Evolutionary conservation across 2,113 vertebrate species (phyloP).

Genomic region (Emydura subglobosa): DNA sequence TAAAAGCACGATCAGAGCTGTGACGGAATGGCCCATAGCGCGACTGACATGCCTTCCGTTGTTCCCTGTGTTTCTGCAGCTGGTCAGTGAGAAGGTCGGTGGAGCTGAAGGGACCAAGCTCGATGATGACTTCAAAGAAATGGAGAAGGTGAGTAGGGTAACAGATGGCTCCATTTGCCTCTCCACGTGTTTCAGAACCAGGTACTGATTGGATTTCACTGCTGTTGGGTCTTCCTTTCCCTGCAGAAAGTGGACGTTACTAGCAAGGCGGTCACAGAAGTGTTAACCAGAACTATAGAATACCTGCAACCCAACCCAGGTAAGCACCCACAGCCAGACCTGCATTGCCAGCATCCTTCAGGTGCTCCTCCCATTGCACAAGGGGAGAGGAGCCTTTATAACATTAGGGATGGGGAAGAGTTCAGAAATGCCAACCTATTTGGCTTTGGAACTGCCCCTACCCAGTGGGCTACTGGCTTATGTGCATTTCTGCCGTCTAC

Average conservation of each 20-base stretch:
- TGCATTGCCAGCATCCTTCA: background rate
- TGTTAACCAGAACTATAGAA: constrained; percentile 95
- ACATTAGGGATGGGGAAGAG: background rate
- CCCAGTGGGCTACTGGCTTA: accelerated
- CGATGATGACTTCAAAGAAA: constrained; percentile 96
- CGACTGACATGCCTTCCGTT: background rate
- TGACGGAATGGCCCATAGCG: accelerated
- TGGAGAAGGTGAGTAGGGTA: constrained; percentile 89
- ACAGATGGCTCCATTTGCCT: background rate
- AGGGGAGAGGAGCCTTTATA: background rate
- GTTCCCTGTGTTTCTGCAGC: constrained; percentile 69
- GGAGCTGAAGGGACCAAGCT: constrained; percentile 97
- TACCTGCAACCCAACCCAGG: constrained; percentile 99
- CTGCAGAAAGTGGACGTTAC: constrained; percentile 97
- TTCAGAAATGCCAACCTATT: background rate
- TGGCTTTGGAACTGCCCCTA: background rate
- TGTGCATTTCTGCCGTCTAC: background rate
- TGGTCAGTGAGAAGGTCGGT: constrained; percentile 98
- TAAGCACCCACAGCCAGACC: constrained; percentile 59
- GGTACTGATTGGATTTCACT: background rate
- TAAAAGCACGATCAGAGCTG: background rate
- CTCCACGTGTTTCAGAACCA: background rate
- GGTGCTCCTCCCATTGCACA: background rate
- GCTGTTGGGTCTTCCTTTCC: background rate
- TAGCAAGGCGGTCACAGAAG: constrained; percentile 94